Base-by-base conservation (phyloP, 2,888 invertebrate genomes). In the Neoscelio sp. region DNA sequence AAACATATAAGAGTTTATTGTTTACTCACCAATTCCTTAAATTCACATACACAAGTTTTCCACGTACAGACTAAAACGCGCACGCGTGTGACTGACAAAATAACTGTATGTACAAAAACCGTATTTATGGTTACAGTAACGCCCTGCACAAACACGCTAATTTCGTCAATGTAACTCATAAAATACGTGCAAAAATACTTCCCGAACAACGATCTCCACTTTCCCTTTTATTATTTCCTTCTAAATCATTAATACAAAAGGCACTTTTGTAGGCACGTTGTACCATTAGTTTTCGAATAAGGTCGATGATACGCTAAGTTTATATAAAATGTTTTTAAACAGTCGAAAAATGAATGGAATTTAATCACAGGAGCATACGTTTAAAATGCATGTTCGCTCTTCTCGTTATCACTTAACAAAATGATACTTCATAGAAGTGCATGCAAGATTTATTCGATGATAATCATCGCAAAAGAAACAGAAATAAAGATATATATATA, bases 391-490 rank as follows among this genome's bases (percentile, higher is more conserved):
- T 2, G 42, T 10, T 6, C 15, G 23, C 35, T n/a, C 26, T 4
- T 12, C 17, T 7, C 0, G 15, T 18, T 44, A 44, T 3, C 7
- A 48, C 7, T 62, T 5, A 62, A 30, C 33, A 28, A 33, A 62
- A 28, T 42, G 10, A 40, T 33, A 62, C 71, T 71, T 71, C 71
- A 71, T 71, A 71, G 71, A 71, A 71, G 71, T 62, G 23, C 71
- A 62, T 60, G 70, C 60, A 42, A 15, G 23, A 17, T 44, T 13
- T 40, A 10, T 23, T 58, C 58, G 35, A 48, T 58, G 58, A 70
- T 35, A 20, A 17, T 23, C 35, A 68, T 56, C 56, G 40, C 68
- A 38, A 40, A 58, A 70, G 46, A 46, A 20, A 67, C n/a, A n/a
- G n/a, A n/a, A n/a, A n/a, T n/a, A n/a, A n/a, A n/a, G n/a, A n/a